phyloP scores from a whole-genome alignment of 2,888 invertebrate species.

The Eubasilissa splendida region DNA sequence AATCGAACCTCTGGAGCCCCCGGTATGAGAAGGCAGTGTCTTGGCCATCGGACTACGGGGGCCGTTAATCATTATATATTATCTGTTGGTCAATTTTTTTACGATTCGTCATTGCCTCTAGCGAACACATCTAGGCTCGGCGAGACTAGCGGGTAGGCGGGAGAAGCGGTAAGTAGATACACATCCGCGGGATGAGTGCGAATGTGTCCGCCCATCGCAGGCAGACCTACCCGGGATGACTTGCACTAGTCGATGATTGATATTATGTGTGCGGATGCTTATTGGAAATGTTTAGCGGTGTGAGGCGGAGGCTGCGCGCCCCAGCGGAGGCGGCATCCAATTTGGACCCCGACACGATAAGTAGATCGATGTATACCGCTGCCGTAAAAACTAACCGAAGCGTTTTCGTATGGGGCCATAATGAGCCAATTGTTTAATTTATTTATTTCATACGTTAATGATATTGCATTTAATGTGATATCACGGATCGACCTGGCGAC shows the following conservation, averaged over 20 bases:
- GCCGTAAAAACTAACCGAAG: not conserved
- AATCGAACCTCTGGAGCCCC: no score
- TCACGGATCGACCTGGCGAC: not conserved
- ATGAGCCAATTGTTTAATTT: no score
- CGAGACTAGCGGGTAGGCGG: no score
- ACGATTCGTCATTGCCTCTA: no score
- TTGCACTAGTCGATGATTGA: not conserved
- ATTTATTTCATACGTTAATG: no score
- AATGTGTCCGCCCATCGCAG: not conserved
- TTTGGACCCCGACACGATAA: not conserved
- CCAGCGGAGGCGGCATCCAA: constrained; percentile 18
- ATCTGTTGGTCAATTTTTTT: no score
- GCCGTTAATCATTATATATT: no score
- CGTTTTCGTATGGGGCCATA: not conserved
- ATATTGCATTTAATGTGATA: no score
- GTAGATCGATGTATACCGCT: not conserved
- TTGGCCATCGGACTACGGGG: no score
- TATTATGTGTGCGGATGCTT: not conserved
- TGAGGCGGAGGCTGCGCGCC: constrained; percentile 9
- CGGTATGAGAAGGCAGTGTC: no score
- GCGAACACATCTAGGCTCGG: no score
- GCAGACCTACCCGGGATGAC: not conserved
- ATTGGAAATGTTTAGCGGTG: constrained; percentile 9
- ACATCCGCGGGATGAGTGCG: not conserved
- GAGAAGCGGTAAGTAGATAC: no score